phyloP scores from a whole-genome alignment of 2,888 invertebrate species.

The Magallana nippona region DNA sequence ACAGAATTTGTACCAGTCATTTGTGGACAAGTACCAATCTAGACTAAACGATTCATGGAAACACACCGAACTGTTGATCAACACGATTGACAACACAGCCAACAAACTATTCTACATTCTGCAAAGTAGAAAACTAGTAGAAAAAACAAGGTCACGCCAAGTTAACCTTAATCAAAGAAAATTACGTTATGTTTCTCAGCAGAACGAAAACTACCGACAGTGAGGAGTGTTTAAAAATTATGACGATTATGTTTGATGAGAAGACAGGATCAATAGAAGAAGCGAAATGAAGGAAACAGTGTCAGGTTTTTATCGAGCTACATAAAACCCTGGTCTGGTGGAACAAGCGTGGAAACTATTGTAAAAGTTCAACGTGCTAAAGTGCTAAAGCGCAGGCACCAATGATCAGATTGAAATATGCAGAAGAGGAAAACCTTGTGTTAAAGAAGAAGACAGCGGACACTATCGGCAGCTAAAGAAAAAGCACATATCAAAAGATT shows the following conservation, averaged over 20 bases:
- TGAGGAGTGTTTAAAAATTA: not conserved
- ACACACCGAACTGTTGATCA: too few species aligned
- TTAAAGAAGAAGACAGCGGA: not conserved
- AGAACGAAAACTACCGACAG: not conserved
- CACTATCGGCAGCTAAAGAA: not conserved
- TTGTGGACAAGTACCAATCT: too few species aligned
- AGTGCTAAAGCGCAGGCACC: slow-evolving; percentile 32
- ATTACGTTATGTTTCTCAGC: not conserved
- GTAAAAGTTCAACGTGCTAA: not conserved
- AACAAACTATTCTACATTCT: too few species aligned
- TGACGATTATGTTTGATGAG: not conserved
- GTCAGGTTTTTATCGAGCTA: not conserved
- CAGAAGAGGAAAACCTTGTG: slow-evolving; percentile 19
- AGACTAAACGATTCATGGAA: too few species aligned
- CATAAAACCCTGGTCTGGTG: not conserved
- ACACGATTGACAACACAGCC: too few species aligned
- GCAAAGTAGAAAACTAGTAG: too few species aligned
- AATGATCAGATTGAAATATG: not conserved
- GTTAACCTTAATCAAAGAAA: not conserved
- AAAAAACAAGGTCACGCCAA: not conserved
- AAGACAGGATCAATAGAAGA: not conserved
- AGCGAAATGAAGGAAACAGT: not conserved
- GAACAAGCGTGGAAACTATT: not conserved
- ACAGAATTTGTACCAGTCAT: too few species aligned
- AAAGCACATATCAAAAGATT: not conserved